A percentile compares a stretch with the other conserved stretches of the same genome.
Evolutionary conservation across 2,113 vertebrate species (phyloP).

Genomic region (Emydocephalus ijimae): DNA sequence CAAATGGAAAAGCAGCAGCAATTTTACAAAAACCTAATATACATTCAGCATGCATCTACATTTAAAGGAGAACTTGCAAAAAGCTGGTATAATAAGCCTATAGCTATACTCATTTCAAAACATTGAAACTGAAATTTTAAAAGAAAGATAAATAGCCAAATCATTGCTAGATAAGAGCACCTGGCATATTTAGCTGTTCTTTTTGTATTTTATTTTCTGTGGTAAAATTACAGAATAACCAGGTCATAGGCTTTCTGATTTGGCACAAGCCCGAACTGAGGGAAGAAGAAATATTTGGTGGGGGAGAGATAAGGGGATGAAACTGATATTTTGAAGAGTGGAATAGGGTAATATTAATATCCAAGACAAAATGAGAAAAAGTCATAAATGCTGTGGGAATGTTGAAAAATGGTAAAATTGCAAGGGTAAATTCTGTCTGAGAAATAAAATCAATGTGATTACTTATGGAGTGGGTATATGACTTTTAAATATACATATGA

Average conservation of each 20-base stretch:
- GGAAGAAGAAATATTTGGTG: not conserved
- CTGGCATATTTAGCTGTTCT: slow-evolving; percentile 45
- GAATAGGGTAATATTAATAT: not conserved
- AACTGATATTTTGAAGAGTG: not conserved
- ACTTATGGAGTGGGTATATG: not conserved
- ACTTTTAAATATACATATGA: not conserved
- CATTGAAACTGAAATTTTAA: slow-evolving; percentile 29
- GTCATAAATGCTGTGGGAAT: not conserved
- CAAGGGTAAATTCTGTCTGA: not conserved
- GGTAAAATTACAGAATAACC: slow-evolving; percentile 5
- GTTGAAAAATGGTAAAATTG: not conserved
- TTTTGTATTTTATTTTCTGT: slow-evolving; percentile 25
- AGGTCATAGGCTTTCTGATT: not conserved
- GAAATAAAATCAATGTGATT: not conserved
- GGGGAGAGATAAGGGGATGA: not conserved
- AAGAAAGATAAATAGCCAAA: slow-evolving; percentile 33
- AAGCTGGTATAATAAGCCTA: slow-evolving; percentile 14
- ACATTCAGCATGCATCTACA: slow-evolving; percentile 36
- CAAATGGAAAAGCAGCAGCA: slow-evolving; percentile 32
- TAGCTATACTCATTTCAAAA: slow-evolving; percentile 35
- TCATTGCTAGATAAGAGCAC: slow-evolving; percentile 11
- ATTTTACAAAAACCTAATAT: slow-evolving; percentile 14
- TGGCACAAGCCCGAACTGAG: not conserved
- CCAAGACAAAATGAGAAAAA: not conserved
- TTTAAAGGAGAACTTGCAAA: slow-evolving; percentile 34